A percentile compares a stretch with the other conserved stretches of the same genome.
Conservation (phyloP, 2,797 vertebrate genomes). For the Denticeps clupeoides region DNA sequence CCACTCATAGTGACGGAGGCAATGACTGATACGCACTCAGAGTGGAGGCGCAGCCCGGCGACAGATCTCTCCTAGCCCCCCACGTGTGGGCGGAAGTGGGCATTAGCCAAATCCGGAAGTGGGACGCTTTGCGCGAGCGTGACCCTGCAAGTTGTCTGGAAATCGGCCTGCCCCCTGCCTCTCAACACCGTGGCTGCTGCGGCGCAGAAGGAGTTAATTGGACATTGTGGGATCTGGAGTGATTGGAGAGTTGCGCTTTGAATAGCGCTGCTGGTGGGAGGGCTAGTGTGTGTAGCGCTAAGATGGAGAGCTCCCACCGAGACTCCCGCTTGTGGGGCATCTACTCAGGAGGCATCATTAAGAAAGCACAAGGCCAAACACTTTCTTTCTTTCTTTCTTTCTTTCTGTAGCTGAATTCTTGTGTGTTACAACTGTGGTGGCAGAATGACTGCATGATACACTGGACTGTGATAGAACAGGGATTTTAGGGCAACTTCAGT, state of each 20-base stretch:
- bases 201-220: slow-evolving; percentile 23
- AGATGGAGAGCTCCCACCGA: slow-evolving; percentile 1
- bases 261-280: slow-evolving; percentile 8
- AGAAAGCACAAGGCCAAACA: not conserved
- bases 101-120: too few relatives aligned
- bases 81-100: too few relatives aligned
- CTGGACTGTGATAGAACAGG: too few relatives aligned
- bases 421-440: not conserved
- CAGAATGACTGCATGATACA: not conserved
- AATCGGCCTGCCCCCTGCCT: not conserved
- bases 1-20: not conserved
- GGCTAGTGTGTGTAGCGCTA: not conserved
- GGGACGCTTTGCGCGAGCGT: too few relatives aligned
- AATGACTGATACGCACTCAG: slow-evolving; percentile 25
- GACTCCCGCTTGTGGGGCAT: not conserved
- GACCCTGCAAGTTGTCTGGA: too few relatives aligned
- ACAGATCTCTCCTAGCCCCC: too few relatives aligned
- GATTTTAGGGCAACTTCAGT: too few relatives aligned
- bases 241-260: slow-evolving; percentile 14
- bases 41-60: too few relatives aligned
- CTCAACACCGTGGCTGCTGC: slow-evolving; percentile 6
- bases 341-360: slow-evolving; percentile 17
- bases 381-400: not conserved
- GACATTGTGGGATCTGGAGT: slow-evolving; percentile 20
- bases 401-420: slow-evolving; percentile 4